Conservation (phyloP, 2,888 invertebrate species). For the Dichetophora obliterata region DNA sequence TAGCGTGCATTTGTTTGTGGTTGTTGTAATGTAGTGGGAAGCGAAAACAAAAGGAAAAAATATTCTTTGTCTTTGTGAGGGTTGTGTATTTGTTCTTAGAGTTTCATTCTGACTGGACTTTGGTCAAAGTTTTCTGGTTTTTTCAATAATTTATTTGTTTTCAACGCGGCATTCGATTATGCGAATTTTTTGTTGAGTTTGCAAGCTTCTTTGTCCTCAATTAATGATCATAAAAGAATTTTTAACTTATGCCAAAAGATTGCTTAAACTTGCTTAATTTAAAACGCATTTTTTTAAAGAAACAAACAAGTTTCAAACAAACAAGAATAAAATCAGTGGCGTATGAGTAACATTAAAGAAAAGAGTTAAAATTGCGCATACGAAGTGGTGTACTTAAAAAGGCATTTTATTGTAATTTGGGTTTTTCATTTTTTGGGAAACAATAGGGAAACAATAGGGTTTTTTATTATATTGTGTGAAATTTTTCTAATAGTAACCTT, state of each 20-base stretch:
- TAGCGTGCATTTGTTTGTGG: constrained; percentile 6
- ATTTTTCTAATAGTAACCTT: not conserved
- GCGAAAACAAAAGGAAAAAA: not conserved
- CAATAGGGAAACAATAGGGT: too few species aligned
- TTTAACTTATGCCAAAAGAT: constrained; percentile 25
- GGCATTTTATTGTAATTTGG: not conserved
- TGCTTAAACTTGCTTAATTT: too few species aligned
- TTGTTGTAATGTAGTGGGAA: not conserved
- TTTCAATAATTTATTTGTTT: constrained; percentile 46
- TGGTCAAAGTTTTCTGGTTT: constrained; percentile 40
- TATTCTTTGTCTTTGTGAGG: constrained; percentile 20
- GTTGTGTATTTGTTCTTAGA: constrained; percentile 3
- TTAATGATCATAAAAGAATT: constrained; percentile 39
- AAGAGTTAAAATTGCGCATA: too few species aligned
- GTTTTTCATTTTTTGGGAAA: not conserved
- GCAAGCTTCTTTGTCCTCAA: constrained; percentile 12
- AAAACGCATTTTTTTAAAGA: too few species aligned
- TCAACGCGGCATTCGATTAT: constrained; percentile 39
- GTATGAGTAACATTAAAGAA: too few species aligned
- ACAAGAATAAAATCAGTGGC: too few species aligned
- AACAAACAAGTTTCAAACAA: too few species aligned
- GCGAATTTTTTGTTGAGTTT: constrained; percentile 5
- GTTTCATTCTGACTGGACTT: constrained; percentile 36
- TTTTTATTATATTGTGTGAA: not conserved
- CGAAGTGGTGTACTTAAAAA: not conserved